These are phyloP conservation scores for Caenorhabditis becei DNA, from an alignment of 2,888 invertebrate species.

Conservation along the genomic window DNA sequence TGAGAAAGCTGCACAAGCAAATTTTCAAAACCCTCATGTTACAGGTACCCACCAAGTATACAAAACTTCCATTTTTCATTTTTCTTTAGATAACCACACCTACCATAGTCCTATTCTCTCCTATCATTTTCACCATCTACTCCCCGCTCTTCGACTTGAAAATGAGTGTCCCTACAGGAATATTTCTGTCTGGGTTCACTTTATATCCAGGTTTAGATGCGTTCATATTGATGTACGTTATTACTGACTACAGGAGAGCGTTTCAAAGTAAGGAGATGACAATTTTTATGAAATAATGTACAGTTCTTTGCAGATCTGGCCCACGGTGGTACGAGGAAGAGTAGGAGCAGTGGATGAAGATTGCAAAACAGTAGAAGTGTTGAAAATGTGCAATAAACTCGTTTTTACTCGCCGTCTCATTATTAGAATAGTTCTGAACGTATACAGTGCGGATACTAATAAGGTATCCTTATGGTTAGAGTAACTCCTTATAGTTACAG, in stretches of 20 bases:
- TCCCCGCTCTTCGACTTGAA: conserved; percentile 24
- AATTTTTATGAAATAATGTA: neutral
- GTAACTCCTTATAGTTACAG: too few species aligned
- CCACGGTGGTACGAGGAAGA: neutral
- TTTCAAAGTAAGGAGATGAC: neutral
- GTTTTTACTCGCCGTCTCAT: too few species aligned
- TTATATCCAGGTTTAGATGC: conserved; percentile 34
- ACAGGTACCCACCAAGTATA: conserved; percentile 22
- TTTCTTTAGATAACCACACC: conserved; percentile 27
- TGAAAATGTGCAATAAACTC: too few species aligned
- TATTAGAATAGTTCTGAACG: too few species aligned
- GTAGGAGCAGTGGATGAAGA: neutral
- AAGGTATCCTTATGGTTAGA: too few species aligned
- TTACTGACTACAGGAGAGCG: conserved; percentile 25
- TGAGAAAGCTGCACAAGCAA: conserved; percentile 33
- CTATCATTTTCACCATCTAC: conserved; percentile 27
- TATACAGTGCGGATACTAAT: too few species aligned
- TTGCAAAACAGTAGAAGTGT: neutral
- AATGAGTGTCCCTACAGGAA: conserved; percentile 26
- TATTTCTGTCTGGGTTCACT: conserved; percentile 16
- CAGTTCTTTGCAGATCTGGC: neutral
- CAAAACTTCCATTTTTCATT: neutral
- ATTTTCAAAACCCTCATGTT: conserved; percentile 31
- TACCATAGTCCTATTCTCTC: conserved; percentile 27
- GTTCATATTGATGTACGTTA: conserved; percentile 25